Conservation (phyloP, 1,140 invertebrate genomes). For the Neodiprion virginianus region DNA sequence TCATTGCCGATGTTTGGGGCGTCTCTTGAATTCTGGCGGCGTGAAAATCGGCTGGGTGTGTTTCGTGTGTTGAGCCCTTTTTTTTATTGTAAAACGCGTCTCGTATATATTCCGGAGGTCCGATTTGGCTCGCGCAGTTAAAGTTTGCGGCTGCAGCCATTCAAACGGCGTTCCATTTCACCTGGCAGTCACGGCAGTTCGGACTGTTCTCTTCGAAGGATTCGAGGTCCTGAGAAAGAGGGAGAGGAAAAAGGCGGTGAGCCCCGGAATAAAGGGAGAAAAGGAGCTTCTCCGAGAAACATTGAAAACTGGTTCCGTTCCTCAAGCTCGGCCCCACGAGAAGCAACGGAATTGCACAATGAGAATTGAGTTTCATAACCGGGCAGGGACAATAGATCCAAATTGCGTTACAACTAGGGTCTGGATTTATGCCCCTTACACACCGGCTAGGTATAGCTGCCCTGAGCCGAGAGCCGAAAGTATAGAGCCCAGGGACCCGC, state of each 20-base stretch:
- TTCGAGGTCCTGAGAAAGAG: slow-evolving; percentile 39
- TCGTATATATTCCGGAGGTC: background rate
- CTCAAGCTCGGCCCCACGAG: slow-evolving; percentile 25
- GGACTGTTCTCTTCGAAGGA: slow-evolving; percentile 19
- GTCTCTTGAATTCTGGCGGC: background rate
- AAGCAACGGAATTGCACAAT: slow-evolving; percentile 44
- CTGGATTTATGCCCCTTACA: slow-evolving; percentile 43
- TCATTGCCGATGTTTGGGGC: background rate
- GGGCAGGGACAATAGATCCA: slow-evolving; percentile 49
- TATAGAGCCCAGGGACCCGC: background rate
- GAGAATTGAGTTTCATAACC: slow-evolving; percentile 57
- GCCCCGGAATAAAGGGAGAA: slow-evolving; percentile 18
- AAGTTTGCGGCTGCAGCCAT: background rate
- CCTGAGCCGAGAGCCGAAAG: slow-evolving; percentile 2
- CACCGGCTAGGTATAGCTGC: slow-evolving; percentile 12
- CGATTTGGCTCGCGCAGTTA: background rate
- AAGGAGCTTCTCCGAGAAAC: slow-evolving; percentile 31
- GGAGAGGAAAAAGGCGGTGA: slow-evolving; percentile 15
- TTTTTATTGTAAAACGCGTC: background rate
- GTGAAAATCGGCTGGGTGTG: background rate
- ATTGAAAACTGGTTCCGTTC: slow-evolving; percentile 46
- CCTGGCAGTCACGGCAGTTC: slow-evolving; percentile 8
- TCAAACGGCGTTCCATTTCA: background rate
- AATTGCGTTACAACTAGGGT: slow-evolving; percentile 58
- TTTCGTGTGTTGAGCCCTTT: background rate